Percentiles rank a stretch among this genome's conserved stretches.
phyloP scores from a whole-genome alignment of 2,113 vertebrate genomes.

The Egretta garzetta region DNA sequence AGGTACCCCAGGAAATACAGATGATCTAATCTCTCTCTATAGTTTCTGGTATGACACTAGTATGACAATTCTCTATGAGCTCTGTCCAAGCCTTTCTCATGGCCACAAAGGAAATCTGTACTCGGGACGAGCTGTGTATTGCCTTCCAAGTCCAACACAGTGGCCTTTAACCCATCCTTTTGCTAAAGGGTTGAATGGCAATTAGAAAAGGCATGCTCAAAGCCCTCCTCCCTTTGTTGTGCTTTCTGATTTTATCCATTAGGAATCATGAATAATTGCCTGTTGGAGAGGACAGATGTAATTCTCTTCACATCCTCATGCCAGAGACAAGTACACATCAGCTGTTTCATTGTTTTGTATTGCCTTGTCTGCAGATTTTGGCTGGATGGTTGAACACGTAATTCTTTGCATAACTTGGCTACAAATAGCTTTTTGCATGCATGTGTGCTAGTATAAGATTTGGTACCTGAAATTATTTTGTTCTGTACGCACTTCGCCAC shows the following conservation, averaged over 20 bases:
- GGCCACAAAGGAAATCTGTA: not conserved
- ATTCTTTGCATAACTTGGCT: not conserved
- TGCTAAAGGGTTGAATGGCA: not conserved
- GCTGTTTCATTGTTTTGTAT: not conserved
- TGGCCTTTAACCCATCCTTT: not conserved
- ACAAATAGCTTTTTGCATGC: not conserved
- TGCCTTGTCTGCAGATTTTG: not conserved
- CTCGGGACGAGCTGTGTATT: not conserved
- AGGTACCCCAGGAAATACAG: not conserved
- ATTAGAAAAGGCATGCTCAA: not conserved
- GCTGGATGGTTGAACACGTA: accelerated
- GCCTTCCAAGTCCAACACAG: not conserved
- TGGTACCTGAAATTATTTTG: not conserved
- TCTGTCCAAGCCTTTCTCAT: not conserved
- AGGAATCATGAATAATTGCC: not conserved
- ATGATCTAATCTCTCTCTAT: not conserved
- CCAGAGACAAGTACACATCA: not conserved
- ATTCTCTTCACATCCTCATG: not conserved
- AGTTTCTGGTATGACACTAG: not conserved
- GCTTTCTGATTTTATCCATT: not conserved
- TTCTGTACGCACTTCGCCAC: not conserved
- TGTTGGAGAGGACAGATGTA: not conserved
- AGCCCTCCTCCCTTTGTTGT: not conserved
- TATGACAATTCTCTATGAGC: not conserved
- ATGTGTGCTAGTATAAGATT: not conserved